These are phyloP conservation scores for Acestrorhynchus altus DNA, from an alignment of 2,797 vertebrate genomes.

Conservation along the genomic window DNA sequence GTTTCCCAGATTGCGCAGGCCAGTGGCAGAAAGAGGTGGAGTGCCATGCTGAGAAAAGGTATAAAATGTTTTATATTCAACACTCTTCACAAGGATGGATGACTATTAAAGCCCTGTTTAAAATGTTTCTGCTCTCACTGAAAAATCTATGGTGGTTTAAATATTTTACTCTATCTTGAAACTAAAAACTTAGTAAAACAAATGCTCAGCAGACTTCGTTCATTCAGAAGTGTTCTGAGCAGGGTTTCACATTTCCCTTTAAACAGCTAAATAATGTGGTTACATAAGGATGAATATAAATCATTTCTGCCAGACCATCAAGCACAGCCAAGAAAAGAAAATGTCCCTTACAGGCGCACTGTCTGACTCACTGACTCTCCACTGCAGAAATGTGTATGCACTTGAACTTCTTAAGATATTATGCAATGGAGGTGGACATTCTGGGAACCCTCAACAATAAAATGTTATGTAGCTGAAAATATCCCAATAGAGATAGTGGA, in stretches of 20 bases:
- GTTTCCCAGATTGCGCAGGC: conserved; percentile 95
- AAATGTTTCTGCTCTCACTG: not conserved
- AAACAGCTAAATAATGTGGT: not conserved
- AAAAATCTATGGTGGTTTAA: not conserved
- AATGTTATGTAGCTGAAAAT: not conserved
- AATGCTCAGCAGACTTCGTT: not conserved
- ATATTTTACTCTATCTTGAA: not conserved
- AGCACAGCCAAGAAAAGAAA: not conserved
- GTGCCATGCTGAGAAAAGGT: conserved; percentile 79
- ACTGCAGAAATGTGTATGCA: not conserved
- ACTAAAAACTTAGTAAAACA: not conserved
- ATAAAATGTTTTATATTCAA: conserved; percentile 13
- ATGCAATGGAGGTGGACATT: not conserved
- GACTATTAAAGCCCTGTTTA: not conserved
- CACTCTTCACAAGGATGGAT: not conserved
- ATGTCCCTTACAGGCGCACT: not conserved
- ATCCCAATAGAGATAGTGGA: not conserved
- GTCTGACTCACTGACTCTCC: not conserved
- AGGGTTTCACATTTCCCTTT: not conserved
- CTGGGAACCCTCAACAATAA: not conserved
- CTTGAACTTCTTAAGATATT: not conserved
- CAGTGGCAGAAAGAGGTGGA: conserved; percentile 87
- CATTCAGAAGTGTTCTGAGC: not conserved
- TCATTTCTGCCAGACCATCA: not conserved
- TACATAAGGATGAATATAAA: not conserved